These are phyloP conservation scores for Dermolepida albohirtum DNA, from an alignment of 2,888 invertebrate species.

Conservation along the genomic window DNA sequence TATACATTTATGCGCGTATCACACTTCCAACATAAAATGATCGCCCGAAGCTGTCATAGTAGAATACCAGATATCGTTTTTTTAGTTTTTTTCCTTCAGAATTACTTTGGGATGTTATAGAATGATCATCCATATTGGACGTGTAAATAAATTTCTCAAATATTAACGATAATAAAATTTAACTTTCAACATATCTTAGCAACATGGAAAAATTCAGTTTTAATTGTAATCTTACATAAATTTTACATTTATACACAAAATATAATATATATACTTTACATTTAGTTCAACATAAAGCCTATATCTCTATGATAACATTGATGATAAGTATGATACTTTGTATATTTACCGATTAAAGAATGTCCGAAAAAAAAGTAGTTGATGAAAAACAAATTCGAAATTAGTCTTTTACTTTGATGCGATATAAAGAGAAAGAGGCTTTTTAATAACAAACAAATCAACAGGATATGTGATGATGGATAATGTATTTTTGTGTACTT, in stretches of 20 bases:
- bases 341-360: slow-evolving; percentile 9
- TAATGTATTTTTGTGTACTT: slow-evolving; percentile 40
- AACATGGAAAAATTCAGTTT: slow-evolving; percentile 21
- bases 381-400: not conserved
- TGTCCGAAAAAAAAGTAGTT: not conserved
- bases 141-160: slow-evolving; percentile 7
- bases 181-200: slow-evolving; percentile 27
- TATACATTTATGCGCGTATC: slow-evolving; percentile 1
- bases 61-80: not conserved
- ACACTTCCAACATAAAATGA: slow-evolving; percentile 13
- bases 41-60: not conserved
- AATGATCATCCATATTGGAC: not conserved
- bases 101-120: not conserved
- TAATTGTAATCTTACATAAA: slow-evolving; percentile 28
- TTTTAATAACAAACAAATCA: slow-evolving; percentile 26
- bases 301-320: slow-evolving; percentile 39
- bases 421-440: slow-evolving; percentile 13
- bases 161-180: slow-evolving; percentile 33
- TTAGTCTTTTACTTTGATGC: not conserved
- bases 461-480: slow-evolving; percentile 41
- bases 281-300: slow-evolving; percentile 39
- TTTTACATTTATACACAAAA: slow-evolving; percentile 43
- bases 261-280: slow-evolving; percentile 40
- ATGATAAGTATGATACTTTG: slow-evolving; percentile 15
- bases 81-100: not conserved